These are phyloP conservation scores for Hyaena hyaena DNA, from an alignment of 2,113 vertebrate species.

Conservation along the genomic window DNA sequence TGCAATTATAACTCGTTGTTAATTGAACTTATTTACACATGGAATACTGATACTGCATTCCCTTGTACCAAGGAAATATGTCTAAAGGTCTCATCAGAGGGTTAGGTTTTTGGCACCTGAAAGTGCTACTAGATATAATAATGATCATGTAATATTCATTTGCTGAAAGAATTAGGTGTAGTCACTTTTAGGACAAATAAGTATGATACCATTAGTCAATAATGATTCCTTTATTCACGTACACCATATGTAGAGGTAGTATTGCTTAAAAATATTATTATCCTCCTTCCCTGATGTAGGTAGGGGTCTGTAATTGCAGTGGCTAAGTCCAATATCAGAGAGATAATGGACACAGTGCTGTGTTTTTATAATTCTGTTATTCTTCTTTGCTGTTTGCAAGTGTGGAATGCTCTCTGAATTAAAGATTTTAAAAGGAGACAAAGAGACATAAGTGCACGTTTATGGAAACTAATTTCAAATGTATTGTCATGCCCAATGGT, in stretches of 20 bases:
- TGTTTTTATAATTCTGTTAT: slow-evolving; percentile 3
- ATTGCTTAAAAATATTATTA: not conserved
- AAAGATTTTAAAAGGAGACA: slow-evolving; percentile 38
- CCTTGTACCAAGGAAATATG: slow-evolving; percentile 49
- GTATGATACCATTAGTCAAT: slow-evolving; percentile 2
- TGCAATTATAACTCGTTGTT: slow-evolving; percentile 83
- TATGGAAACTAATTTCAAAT: not conserved
- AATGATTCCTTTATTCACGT: slow-evolving; percentile 53
- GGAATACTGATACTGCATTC: slow-evolving; percentile 72
- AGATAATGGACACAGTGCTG: not conserved
- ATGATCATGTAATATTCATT: slow-evolving; percentile 60
- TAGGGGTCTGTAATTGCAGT: not conserved
- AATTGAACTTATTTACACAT: slow-evolving; percentile 84
- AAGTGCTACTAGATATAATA: slow-evolving; percentile 28
- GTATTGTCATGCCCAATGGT: not conserved
- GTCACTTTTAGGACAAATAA: slow-evolving; percentile 47
- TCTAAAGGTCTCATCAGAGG: slow-evolving; percentile 55
- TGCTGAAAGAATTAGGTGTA: slow-evolving; percentile 42
- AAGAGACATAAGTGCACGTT: not conserved
- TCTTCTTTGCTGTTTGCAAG: not conserved
- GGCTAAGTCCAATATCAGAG: not conserved
- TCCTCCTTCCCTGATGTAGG: not conserved
- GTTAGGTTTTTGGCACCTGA: slow-evolving; percentile 30
- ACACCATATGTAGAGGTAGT: not conserved
- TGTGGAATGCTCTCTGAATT: not conserved